Evolutionary conservation across 2,888 invertebrate genomes (phyloP), one percentile per base, ranked within the genome.

Genomic region (Stratiomys singularior): DNA sequence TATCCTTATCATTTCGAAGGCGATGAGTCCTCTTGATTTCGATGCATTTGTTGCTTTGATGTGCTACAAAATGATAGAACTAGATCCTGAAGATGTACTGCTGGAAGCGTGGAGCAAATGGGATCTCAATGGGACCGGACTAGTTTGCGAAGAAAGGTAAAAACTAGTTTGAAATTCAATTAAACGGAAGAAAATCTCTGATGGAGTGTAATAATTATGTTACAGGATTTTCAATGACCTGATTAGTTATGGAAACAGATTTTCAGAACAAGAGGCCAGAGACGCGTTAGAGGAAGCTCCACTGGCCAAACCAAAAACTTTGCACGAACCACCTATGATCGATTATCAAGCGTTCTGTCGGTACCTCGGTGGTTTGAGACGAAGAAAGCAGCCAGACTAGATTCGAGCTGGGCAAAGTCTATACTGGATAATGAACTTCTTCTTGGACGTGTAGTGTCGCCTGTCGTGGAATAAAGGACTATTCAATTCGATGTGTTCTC

Each of bases 61-160:
- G 81, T 91, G 90, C 46, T 89, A 88, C 81, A 90, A 89, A 81
- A 90, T 91, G 0, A 86, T 90, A 74, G 91, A 91, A 82, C 83
- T 92, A 79, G 92, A 92, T 83, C 90, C 92, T 0, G 92, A 92
- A 82, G 91, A 91, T 81, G 91, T 91, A 0, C 86, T 92, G 30
- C 85, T 90, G 2, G 89, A 89, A 47, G 92, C 92, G 0, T 87
- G 92, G 80, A 90, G 91, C 64, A 90, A 91, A 76, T 92, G 92
- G 91, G 92, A 92, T 82, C 87, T 88, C 66, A 88, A 90, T 78
- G 90, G 90, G 81, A 89, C 89, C 2, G 92, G 92, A 80, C 88
- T 89, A 76, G 92, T 92, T 77, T 89, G 90, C 13, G 90, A 91
- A 83, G 90, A 90, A 82, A 89, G 89, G 92, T 91, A 25, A 60